Base-by-base conservation (phyloP, 2,113 vertebrate genomes). In the Microcebus jonahi region DNA sequence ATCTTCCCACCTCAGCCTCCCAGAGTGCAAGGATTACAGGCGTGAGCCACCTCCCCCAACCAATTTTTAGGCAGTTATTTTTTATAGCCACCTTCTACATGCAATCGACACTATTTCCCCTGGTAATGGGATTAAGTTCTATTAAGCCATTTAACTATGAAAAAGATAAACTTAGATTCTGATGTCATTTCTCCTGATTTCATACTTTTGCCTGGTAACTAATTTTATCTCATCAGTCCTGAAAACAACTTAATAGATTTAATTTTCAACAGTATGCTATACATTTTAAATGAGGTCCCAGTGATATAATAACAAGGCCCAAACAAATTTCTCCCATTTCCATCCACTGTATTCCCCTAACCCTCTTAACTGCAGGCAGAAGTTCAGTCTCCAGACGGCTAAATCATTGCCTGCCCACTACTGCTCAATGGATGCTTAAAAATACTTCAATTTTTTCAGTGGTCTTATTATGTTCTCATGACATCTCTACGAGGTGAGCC, bases 221-320 rank as follows among this genome's bases (percentile, higher is more conserved):
- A 77, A 59, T 71, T 95, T 7, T 34, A 3, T 57, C 80, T 71
- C 31, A 63, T 6, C 20, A 36, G 48, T 45, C 50, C 68, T 94
- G 89, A 97, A 90, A 77, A 87, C 34, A 86, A 75, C 20, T 23
- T 39, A 73, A 75, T 63, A 36, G 57, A 42, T 6, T 89, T 53
- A 83, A 59, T 39, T 86, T 75, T 93, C 50, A 89, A 76, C 13
- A 95, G 48, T 25, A 63, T 55, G 85, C 59, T 18, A 76, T 12
- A 39, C 10, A 61, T 50, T 80, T 39, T 82, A 87, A 89, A 91
- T 6, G 27, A 34, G 67, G 87, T 83, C 25, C 71, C 55, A 80
- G n/a, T 57, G 71, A 34, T 77, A 86, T 5, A 57, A 68, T 13
- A 93, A 81, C 45, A 91, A 96, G 20, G 53, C 23, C 63, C 27